phyloP scores from a whole-genome alignment of 2,113 vertebrate species.

The Mungos mungo region DNA sequence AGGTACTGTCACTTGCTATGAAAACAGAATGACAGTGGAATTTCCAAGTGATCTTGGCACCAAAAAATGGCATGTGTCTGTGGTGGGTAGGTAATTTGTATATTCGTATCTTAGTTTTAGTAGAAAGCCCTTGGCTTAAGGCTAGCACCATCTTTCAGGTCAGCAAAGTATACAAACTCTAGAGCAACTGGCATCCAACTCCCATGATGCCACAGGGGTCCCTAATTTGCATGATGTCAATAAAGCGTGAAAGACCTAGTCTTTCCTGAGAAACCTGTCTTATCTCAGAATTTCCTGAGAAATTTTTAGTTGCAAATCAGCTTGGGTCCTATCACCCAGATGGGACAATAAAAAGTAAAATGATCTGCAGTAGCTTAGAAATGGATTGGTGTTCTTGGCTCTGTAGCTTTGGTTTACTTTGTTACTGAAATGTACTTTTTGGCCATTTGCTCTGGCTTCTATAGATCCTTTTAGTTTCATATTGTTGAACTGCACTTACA shows the following conservation, averaged over 20 bases:
- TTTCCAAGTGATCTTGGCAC: constrained; percentile 69
- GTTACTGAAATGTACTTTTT: background rate
- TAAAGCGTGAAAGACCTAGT: background rate
- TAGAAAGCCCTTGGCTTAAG: background rate
- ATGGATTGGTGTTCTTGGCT: background rate
- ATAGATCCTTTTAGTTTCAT: constrained; percentile 75
- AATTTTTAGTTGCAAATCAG: background rate
- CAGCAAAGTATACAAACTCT: background rate
- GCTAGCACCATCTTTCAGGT: background rate
- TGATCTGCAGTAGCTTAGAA: background rate
- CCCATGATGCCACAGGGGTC: background rate
- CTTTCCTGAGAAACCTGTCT: background rate
- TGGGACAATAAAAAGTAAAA: background rate
- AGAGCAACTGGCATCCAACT: background rate
- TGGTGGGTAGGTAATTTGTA: constrained; percentile 79
- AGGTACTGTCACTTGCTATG: constrained; percentile 77
- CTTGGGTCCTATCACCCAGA: background rate
- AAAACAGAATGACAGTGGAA: constrained; percentile 57
- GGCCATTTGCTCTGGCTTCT: background rate
- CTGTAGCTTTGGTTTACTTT: background rate
- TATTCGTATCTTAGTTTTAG: background rate
- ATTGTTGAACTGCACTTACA: constrained; percentile 56
- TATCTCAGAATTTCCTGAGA: background rate
- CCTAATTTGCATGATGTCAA: background rate
- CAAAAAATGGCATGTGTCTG: constrained; percentile 61